Evolutionary conservation across 2,113 vertebrate species (phyloP).

Genomic region (Ia io): DNA sequence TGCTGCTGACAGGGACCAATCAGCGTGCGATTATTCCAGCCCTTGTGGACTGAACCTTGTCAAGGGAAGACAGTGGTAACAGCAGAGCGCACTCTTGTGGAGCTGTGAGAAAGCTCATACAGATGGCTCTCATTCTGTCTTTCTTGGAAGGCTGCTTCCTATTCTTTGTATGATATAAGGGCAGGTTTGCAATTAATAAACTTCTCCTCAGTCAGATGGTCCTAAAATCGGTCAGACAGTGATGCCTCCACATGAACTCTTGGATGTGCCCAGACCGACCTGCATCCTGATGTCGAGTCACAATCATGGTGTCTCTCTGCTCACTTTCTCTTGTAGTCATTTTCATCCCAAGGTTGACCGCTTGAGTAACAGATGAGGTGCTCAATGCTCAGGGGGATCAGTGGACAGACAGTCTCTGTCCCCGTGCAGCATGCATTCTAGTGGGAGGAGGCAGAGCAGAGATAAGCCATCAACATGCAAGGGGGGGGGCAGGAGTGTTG

Average conservation of each 20-base stretch:
- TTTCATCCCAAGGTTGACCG: neutral
- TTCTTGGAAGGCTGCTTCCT: neutral
- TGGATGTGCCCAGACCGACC: too few species aligned
- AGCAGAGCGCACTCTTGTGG: too few species aligned
- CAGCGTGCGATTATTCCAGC: neutral
- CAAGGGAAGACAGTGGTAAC: neutral
- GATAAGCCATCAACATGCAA: neutral
- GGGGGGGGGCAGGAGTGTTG: too few species aligned
- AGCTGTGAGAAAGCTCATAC: neutral
- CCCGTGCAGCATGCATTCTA: fast-evolving
- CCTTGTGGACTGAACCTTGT: neutral
- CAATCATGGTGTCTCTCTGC: fast-evolving
- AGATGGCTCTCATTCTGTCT: neutral
- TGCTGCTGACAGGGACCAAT: neutral
- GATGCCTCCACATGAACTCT: neutral
- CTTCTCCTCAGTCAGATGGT: neutral
- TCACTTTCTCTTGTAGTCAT: neutral
- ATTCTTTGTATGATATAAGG: neutral
- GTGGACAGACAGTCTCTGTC: neutral
- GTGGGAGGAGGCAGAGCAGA: neutral
- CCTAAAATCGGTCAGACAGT: neutral
- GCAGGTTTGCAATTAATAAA: too few species aligned
- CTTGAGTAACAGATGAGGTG: neutral
- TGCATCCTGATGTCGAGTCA: fast-evolving
- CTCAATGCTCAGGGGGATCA: neutral